Percentiles rank a stretch among this genome's conserved stretches.
These are phyloP conservation scores for Bombus superbus DNA, from an alignment of 1,140 invertebrate species.

Conservation along the genomic window DNA sequence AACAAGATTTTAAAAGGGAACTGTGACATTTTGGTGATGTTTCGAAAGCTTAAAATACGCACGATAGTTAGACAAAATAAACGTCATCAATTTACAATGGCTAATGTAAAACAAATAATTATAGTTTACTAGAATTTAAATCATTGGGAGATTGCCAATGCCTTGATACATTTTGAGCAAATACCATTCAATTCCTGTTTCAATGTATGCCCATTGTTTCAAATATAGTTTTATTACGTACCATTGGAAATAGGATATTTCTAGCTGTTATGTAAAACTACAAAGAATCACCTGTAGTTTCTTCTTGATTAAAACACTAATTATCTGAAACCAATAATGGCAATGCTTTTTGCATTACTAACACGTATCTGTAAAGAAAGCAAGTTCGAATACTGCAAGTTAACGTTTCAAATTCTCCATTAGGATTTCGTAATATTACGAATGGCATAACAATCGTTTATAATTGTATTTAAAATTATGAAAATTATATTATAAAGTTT, in stretches of 20 bases:
- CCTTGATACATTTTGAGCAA: slow-evolving; percentile 30
- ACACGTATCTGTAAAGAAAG: too few species aligned
- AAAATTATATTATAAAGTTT: not conserved
- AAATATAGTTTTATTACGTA: slow-evolving; percentile 26
- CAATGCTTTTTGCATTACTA: too few species aligned
- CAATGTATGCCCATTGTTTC: slow-evolving; percentile 6
- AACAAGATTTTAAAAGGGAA: too few species aligned
- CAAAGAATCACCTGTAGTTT: not conserved
- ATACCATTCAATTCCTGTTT: not conserved
- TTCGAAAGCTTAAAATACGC: not conserved
- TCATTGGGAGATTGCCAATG: slow-evolving; percentile 22
- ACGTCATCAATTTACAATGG: slow-evolving; percentile 19
- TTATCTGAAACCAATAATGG: not conserved
- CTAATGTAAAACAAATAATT: slow-evolving; percentile 32
- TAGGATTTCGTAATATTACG: not conserved
- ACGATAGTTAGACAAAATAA: not conserved
- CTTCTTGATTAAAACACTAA: not conserved
- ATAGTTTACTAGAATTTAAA: slow-evolving; percentile 24
- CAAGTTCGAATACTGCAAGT: not conserved
- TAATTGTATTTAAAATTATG: not conserved
- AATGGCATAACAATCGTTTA: not conserved
- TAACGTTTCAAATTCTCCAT: not conserved
- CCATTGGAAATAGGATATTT: slow-evolving; percentile 4
- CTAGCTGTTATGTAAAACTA: not conserved
- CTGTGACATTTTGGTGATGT: slow-evolving; percentile 3